Evolutionary conservation across 2,113 vertebrate genomes (phyloP), one percentile per base, ranked within the genome.

Genomic region (Aplodontia rufa): DNA sequence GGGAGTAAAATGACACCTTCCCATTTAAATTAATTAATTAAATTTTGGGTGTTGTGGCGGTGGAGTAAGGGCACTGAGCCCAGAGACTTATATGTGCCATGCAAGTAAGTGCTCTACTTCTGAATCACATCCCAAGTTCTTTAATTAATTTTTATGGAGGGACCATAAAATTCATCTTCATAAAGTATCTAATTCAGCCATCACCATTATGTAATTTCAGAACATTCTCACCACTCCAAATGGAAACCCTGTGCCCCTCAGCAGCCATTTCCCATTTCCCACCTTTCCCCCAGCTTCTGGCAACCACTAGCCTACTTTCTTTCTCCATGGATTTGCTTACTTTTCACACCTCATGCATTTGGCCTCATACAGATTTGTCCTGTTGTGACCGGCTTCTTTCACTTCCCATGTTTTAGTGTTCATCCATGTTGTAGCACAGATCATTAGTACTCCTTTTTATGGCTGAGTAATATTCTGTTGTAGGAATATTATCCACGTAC

Each of bases 91-190:
- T 24, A 42, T 14, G n/a, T 8, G 32, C 64, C n/a, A n/a, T 32
- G 24, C 58, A 60, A 60, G 35, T 19, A 60, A 60, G 35, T 19
- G 16, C 64, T 84, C 11, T 84, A 66, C 42, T 19, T 35, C 30
- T 66, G 42, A 66, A 64, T 19, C 45, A 28, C 30, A 83, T 66
- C 12, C 16, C 64, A 7, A 17, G 32, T 17, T 2, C 64, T 68
- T 68, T 68, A 64, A 32, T 90, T 87, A 71, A 37, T 81, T 89
- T 90, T 75, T 91, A 81, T 86, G 95, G 49, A 95, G 37, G 35
- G 66, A 79, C 35, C 26, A 55, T 78, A 81, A 90, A 85, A 85
- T 60, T 72, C n/a, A 94, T 14, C 8, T 35, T 66, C 88, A 69
- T 80, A 58, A 90, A 87, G 24, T 88, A 4, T 69, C 74, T 45